A percentile compares a stretch with the other conserved stretches of the same genome.
Conservation (phyloP, 2,113 vertebrate genomes). For the Genyomyrus donnyi region DNA sequence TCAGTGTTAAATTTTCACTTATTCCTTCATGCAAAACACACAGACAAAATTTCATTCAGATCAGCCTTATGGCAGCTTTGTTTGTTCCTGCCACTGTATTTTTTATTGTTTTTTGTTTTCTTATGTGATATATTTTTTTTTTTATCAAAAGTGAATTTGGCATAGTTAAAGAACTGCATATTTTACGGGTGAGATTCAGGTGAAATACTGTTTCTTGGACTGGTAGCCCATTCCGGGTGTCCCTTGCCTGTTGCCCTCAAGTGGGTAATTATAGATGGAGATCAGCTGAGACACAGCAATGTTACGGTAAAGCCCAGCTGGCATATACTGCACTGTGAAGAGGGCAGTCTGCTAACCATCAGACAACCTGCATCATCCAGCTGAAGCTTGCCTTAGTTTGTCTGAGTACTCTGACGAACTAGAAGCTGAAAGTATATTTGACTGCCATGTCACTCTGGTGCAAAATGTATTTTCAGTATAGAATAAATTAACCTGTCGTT, state of each 20-base stretch:
- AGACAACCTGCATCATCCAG: background rate
- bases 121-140: background rate
- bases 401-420: conserved; percentile 16
- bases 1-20: background rate
- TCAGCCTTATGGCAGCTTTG: background rate
- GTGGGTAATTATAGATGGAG: background rate
- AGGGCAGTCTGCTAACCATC: background rate
- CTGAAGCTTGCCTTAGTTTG: background rate
- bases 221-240: background rate
- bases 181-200: background rate
- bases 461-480: conserved; percentile 73
- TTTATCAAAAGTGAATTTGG: background rate
- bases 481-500: conserved; percentile 84
- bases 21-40: background rate
- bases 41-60: background rate
- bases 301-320: background rate
- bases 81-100: background rate
- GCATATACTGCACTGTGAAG: background rate
- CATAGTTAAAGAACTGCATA: background rate
- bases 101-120: background rate
- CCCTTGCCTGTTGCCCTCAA: background rate
- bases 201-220: background rate
- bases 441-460: conserved; percentile 72
- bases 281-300: background rate
- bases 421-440: conserved; percentile 65